Conservation (phyloP, 2,797 vertebrate genomes). For the Melanotaenia boesemani region DNA sequence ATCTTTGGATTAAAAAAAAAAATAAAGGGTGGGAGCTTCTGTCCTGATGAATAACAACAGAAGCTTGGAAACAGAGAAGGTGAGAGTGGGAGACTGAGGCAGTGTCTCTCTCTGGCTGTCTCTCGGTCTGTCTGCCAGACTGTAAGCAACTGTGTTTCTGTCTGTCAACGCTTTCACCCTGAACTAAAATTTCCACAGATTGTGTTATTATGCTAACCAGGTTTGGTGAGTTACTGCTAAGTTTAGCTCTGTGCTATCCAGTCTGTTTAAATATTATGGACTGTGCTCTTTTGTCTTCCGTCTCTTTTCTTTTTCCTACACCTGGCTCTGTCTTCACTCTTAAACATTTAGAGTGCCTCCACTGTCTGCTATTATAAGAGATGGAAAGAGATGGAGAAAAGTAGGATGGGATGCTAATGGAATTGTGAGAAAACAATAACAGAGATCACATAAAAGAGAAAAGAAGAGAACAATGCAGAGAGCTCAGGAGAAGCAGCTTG, state of each 20-base stretch:
- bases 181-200: conserved; percentile 66
- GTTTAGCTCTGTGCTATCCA: conserved; percentile 37
- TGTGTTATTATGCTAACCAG: conserved; percentile 38
- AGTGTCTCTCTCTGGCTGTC: conserved; percentile 59
- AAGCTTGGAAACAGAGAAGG: conserved; percentile 34
- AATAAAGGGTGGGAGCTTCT: conserved; percentile 67
- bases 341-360: conserved; percentile 36
- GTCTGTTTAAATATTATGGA: conserved; percentile 46
- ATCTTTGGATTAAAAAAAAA: conserved; percentile 42
- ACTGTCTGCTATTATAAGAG: conserved; percentile 37
- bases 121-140: conserved; percentile 52
- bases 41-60: conserved; percentile 66
- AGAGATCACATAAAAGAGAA: conserved; percentile 14
- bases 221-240: conserved; percentile 56
- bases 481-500: background rate
- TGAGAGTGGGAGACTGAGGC: conserved; percentile 38
- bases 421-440: conserved; percentile 19
- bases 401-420: conserved; percentile 31
- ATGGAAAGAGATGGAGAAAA: conserved; percentile 16
- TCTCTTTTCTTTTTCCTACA: conserved; percentile 49
- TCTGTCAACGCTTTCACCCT: conserved; percentile 56
- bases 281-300: conserved; percentile 36
- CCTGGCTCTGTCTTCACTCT: conserved; percentile 44
- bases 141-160: conserved; percentile 64
- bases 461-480: background rate